Evolutionary conservation across 1,140 invertebrate species (phyloP).

Genomic region (Hetaerina americana): DNA sequence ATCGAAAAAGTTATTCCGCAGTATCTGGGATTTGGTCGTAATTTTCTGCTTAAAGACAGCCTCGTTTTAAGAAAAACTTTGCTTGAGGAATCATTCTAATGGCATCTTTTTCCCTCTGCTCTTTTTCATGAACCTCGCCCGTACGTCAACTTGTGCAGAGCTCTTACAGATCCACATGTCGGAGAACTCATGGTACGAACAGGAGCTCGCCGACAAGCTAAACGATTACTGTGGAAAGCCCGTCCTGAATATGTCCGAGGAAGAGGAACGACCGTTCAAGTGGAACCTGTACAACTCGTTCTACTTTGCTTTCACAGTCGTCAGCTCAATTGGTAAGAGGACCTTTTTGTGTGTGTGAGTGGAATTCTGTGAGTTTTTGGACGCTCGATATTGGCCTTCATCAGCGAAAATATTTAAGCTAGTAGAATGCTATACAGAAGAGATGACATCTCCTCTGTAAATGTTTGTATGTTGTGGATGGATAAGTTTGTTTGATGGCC

Average conservation of each 20-base stretch:
- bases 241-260: constrained; percentile 21
- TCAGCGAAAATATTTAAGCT: too few relatives aligned
- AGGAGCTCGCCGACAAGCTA: constrained; percentile 41
- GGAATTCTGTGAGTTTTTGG: too few relatives aligned
- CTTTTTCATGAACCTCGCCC: neutral
- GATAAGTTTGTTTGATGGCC: too few relatives aligned
- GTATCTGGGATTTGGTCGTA: too few relatives aligned
- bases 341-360: constrained; percentile 13
- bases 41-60: too few relatives aligned
- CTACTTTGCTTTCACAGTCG: constrained; percentile 88
- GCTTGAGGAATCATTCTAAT: too few relatives aligned
- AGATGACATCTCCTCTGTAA: too few relatives aligned
- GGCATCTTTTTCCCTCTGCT: neutral
- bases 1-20: too few relatives aligned
- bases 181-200: constrained; percentile 49
- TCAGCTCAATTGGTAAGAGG: constrained; percentile 79
- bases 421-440: too few relatives aligned
- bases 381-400: too few relatives aligned
- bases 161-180: neutral
- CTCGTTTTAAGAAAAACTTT: too few relatives aligned
- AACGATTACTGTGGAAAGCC: neutral
- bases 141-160: neutral
- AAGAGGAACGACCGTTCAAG: constrained; percentile 37
- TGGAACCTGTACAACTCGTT: constrained; percentile 92
- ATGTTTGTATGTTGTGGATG: too few relatives aligned